Conservation (phyloP, 2,888 invertebrate species). For the Agelastica alni region DNA sequence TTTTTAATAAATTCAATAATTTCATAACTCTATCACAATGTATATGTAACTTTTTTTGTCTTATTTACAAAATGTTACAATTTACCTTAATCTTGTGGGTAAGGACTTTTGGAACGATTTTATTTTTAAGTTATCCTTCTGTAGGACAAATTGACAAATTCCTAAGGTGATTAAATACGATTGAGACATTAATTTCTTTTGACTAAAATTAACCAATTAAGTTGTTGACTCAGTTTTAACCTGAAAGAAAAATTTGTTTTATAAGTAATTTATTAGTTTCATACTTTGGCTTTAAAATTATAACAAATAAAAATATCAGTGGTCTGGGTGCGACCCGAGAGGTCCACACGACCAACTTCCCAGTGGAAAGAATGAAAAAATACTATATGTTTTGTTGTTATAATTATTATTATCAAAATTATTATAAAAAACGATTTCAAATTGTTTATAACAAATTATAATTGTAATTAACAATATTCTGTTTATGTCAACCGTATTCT, state of each 20-base stretch:
- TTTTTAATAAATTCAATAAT: slow-evolving; percentile 21
- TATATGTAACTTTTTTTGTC: slow-evolving; percentile 26
- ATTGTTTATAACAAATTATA: too few relatives aligned
- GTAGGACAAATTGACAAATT: slow-evolving; percentile 39
- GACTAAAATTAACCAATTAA: slow-evolving; percentile 32
- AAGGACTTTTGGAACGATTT: slow-evolving; percentile 27
- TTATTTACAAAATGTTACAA: slow-evolving; percentile 37
- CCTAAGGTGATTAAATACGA: slow-evolving; percentile 39
- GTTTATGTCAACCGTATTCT: too few relatives aligned
- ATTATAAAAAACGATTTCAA: too few relatives aligned
- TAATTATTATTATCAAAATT: too few relatives aligned
- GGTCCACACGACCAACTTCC: too few relatives aligned
- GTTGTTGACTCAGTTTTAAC: slow-evolving; percentile 32
- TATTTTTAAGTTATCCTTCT: slow-evolving; percentile 21
- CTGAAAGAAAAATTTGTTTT: slow-evolving; percentile 20
- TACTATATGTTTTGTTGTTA: too few relatives aligned
- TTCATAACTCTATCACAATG: slow-evolving; percentile 32
- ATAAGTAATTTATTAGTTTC: background rate
- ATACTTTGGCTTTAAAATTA: background rate
- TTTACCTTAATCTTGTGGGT: slow-evolving; percentile 17
- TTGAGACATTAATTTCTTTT: slow-evolving; percentile 35
- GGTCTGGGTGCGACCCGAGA: too few relatives aligned
- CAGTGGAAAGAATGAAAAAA: too few relatives aligned
- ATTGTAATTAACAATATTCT: too few relatives aligned
- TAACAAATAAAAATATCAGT: background rate